A percentile compares a stretch with the other conserved stretches of the same genome.
phyloP scores from a whole-genome alignment of 2,797 vertebrate species.

The Sylvia borin region DNA sequence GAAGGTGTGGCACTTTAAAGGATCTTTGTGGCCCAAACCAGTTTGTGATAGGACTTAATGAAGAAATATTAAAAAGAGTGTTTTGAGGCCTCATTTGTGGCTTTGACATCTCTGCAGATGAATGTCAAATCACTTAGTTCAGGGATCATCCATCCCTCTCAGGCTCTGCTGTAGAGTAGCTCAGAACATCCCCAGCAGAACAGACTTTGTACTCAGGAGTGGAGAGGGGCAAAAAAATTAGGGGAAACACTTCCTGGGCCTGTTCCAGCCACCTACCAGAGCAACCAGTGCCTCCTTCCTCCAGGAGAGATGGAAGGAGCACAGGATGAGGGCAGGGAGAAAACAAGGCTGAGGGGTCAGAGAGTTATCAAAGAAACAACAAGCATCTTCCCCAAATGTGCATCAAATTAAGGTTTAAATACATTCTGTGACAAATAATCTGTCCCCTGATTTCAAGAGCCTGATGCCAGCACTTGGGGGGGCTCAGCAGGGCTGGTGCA shows the following conservation, averaged over 20 bases:
- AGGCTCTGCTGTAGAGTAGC: neutral
- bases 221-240: neutral
- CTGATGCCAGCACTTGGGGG: neutral
- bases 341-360: neutral
- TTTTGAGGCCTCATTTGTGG: neutral
- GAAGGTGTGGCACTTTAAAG: rapidly evolving
- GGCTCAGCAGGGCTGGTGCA: neutral
- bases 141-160: neutral
- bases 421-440: neutral
- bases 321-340: neutral
- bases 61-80: neutral
- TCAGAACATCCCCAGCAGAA: neutral
- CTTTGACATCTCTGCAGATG: neutral
- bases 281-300: neutral
- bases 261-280: neutral
- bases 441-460: neutral
- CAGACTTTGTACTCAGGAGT: neutral
- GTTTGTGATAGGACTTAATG: neutral
- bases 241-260: neutral
- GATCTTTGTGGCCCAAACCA: neutral
- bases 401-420: neutral
- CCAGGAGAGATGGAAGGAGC: neutral
- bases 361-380: neutral
- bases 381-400: neutral
- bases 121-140: neutral